A percentile compares a stretch with the other conserved stretches of the same genome.
Conservation (phyloP, 1,140 invertebrate species). For the Hylyphantes graminicola region DNA sequence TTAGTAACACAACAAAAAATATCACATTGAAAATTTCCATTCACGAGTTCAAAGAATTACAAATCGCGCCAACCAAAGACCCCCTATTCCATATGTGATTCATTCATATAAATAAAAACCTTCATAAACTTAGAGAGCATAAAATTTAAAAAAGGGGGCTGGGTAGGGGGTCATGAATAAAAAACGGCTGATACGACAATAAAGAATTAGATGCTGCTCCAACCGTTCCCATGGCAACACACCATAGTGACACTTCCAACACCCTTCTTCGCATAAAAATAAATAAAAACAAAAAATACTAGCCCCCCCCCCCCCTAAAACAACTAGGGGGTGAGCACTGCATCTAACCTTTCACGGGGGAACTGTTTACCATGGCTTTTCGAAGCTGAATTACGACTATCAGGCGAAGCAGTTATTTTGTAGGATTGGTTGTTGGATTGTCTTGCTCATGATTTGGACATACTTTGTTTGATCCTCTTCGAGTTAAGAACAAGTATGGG, state of each 20-base stretch:
- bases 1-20: no score
- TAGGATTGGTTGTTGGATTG: no score
- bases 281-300: conserved; percentile 7
- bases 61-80: no score
- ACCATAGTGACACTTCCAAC: conserved; percentile 46
- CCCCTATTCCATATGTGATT: no score
- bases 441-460: no score
- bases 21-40: no score
- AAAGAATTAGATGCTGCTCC: conserved; percentile 56
- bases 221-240: conserved; percentile 36
- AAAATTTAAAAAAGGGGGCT: not conserved
- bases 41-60: no score
- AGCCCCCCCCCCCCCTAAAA: conserved; percentile 37
- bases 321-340: conserved; percentile 51
- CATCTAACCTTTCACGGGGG: conserved; percentile 59
- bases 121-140: not conserved
- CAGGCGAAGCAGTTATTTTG: conserved; percentile 27
- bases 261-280: not conserved
- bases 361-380: conserved; percentile 56
- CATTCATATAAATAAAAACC: not conserved
- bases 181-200: conserved; percentile 58
- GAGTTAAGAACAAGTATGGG: no score
- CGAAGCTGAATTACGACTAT: conserved; percentile 57
- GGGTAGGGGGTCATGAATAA: conserved; percentile 25
- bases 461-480: no score